phyloP scores from a whole-genome alignment of 2,797 vertebrate species.

The Oreonectes daqikongensis region DNA sequence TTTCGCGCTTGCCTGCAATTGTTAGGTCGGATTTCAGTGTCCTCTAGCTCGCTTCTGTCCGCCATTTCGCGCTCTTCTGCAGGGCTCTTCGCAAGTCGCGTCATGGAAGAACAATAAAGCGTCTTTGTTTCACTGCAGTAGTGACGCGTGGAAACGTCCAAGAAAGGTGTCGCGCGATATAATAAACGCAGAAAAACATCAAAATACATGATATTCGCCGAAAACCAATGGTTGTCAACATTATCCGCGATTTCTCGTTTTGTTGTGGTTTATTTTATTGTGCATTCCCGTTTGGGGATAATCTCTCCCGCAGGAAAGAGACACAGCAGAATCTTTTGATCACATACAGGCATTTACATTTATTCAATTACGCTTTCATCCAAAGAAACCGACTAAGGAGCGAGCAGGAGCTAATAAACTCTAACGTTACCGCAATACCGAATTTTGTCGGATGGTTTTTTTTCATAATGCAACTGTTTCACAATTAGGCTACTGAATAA shows the following conservation, averaged over 20 bases:
- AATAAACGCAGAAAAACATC: background rate
- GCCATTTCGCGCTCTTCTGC: constrained; percentile 63
- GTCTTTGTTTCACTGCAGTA: constrained; percentile 51
- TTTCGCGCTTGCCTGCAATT: constrained; percentile 38
- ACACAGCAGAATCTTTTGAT: background rate
- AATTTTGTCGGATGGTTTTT: no score
- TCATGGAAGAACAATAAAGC: constrained; percentile 64
- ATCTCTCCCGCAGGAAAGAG: background rate
- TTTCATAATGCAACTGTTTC: background rate
- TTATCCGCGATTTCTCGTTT: background rate
- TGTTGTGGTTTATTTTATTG: background rate
- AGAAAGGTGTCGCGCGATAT: constrained; percentile 10
- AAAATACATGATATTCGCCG: background rate
- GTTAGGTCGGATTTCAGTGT: constrained; percentile 53
- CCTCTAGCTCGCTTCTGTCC: constrained; percentile 48
- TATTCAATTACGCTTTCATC: background rate
- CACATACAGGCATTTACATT: background rate
- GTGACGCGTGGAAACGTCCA: constrained; percentile 32
- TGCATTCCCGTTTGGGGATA: background rate
- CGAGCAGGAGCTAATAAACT: background rate
- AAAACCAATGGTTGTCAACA: background rate
- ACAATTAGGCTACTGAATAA: background rate
- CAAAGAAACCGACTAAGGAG: background rate
- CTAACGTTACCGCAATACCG: background rate
- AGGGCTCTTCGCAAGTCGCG: constrained; percentile 48